Evolutionary conservation across 2,113 vertebrate genomes (phyloP), one percentile per base, ranked within the genome.

Genomic region (Tinamus guttatus): DNA sequence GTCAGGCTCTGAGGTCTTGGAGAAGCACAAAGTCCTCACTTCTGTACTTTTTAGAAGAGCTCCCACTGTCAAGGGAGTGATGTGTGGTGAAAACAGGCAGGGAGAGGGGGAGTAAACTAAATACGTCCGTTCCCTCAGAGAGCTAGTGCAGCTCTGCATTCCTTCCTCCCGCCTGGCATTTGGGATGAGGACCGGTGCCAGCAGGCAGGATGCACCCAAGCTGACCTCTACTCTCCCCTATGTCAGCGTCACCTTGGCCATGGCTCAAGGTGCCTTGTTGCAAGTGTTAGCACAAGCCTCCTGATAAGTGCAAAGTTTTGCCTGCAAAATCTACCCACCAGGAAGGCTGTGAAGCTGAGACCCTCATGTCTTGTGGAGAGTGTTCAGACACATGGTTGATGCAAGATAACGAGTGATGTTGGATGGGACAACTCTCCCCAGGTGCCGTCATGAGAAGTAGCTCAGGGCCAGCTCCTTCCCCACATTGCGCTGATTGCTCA

Each of bases 11-110:
- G 52, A 68, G 14, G 25, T 32, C 11, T 28, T 38, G 54, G 21
- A 67, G 30, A 81, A 75, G 21, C 4, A 65, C 78, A 2, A 2
- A 43, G 8, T 40, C 18, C 54, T 2, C 78, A 0, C 20, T 49
- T 73, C 52, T 19, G 16, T 11, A 20, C 2, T 47, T 74, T 89
- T 34, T 92, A 20, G 13, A 90, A 78, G 41, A 84, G 20, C 7
- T 41, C 1, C 7, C 0, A 0, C 22, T 6, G 27, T 8, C 70
- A 75, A 13, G 77, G 73, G 32, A 32, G n/a, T 30, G 52, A 56
- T 30, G 52, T 30, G 15, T 56, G 34, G n/a, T 12, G 20, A 62
- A 11, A 22, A 62, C 20, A 36, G 59, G n/a, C n/a, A 62, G 34
- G 21, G 20, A 36, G 32, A 62, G 20, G 41, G 65, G 41, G 38